Conservation (phyloP, 1,140 invertebrate genomes). For the Plodia interpunctella region DNA sequence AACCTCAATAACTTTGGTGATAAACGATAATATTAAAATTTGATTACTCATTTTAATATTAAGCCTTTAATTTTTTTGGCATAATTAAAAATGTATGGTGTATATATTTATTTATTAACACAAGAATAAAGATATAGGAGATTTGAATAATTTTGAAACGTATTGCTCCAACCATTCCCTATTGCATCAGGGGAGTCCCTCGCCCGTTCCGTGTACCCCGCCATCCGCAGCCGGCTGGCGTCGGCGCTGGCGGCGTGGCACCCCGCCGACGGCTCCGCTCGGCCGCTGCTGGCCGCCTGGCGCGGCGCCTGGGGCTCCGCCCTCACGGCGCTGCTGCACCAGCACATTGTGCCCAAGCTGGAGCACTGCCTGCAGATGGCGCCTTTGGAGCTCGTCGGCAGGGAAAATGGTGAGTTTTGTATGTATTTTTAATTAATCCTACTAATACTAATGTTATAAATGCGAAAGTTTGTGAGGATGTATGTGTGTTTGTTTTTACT, state of each 20-base stretch:
- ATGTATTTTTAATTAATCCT: background rate
- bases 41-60: too few species aligned
- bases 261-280: constrained; percentile 93
- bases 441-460: too few species aligned
- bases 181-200: constrained; percentile 78
- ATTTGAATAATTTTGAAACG: too few species aligned
- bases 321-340: constrained; percentile 90
- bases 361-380: constrained; percentile 84
- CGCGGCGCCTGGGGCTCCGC: constrained; percentile 86
- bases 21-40: too few species aligned
- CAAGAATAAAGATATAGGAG: too few species aligned
- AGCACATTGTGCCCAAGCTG: constrained; percentile 95
- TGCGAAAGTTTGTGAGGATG: too few species aligned
- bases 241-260: constrained; percentile 93
- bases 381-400: constrained; percentile 86
- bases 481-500: too few species aligned
- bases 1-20: too few species aligned
- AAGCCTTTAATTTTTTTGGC: too few species aligned
- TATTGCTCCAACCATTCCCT: too few species aligned
- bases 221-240: constrained; percentile 94
- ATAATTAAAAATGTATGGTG: too few species aligned
- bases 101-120: too few species aligned
- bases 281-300: constrained; percentile 96
- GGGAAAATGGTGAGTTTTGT: constrained; percentile 42
- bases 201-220: constrained; percentile 91